Percentiles rank a stretch among this genome's conserved stretches.
These are phyloP conservation scores for Drosophila pseudoobscura DNA, from an alignment of 1,140 invertebrate genomes.

Conservation along the genomic window DNA sequence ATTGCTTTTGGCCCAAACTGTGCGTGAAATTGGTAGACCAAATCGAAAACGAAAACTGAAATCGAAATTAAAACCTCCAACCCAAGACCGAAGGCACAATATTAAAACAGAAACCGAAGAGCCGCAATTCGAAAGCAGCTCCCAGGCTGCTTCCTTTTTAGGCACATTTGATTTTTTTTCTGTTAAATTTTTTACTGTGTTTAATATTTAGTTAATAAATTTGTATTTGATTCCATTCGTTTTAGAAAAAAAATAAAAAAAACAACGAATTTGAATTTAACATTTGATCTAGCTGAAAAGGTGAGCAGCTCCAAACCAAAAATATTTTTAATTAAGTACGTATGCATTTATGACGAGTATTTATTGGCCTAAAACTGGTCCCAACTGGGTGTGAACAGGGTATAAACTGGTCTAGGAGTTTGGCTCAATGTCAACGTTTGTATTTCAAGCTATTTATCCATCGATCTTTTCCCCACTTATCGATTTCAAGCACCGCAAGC, in stretches of 20 bases:
- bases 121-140: constrained; percentile 11
- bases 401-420: constrained; percentile 21
- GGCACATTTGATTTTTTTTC: constrained; percentile 32
- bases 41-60: constrained; percentile 43
- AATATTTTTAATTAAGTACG: background rate
- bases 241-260: constrained; percentile 13
- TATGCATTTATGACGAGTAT: background rate
- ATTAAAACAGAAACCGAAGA: constrained; percentile 33
- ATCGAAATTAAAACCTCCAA: constrained; percentile 3
- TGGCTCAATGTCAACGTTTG: constrained; percentile 24
- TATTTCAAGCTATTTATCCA: constrained; percentile 20
- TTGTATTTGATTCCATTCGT: constrained; percentile 2
- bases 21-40: constrained; percentile 75
- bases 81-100: constrained; percentile 18
- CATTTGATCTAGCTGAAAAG: constrained; percentile 29
- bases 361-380: background rate
- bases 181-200: constrained; percentile 15
- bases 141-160: background rate
- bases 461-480: background rate
- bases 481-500: background rate
- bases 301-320: constrained; percentile 18
- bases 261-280: constrained; percentile 29
- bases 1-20: constrained; percentile 55
- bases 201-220: constrained; percentile 24
- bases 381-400: constrained; percentile 7